Conservation (phyloP, 1,140 invertebrate species). For the Dendroctonus ponderosae region DNA sequence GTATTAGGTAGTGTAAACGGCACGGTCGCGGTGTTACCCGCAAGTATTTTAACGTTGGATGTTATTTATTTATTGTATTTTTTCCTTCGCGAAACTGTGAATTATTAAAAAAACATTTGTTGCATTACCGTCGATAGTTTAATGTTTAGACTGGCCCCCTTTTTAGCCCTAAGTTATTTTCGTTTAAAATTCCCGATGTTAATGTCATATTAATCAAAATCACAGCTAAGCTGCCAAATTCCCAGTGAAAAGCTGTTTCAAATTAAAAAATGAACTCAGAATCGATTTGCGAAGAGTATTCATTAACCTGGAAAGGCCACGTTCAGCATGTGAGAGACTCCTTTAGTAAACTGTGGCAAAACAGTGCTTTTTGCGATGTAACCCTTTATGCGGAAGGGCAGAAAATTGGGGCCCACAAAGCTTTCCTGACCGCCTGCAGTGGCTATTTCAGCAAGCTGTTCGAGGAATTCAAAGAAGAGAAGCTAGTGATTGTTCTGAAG, state of each 20-base stretch:
- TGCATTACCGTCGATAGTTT: constrained; percentile 3
- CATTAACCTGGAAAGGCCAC: constrained; percentile 75
- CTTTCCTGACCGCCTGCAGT: constrained; percentile 81
- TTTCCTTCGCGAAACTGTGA: constrained; percentile 5
- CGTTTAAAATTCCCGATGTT: background rate
- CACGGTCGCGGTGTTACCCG: background rate
- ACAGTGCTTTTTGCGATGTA: constrained; percentile 82
- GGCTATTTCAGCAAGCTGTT: constrained; percentile 81
- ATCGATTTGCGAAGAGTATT: constrained; percentile 3
- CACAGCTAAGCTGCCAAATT: too few species aligned
- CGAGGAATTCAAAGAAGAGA: constrained; percentile 80
- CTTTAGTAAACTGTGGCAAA: constrained; percentile 71
- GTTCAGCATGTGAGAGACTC: constrained; percentile 71
- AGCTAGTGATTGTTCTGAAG: constrained; percentile 82
- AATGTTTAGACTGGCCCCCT: background rate
- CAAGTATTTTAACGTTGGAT: constrained; percentile 7
- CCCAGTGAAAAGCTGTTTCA: background rate
- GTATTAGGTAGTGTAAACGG: background rate
- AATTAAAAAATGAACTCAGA: background rate
- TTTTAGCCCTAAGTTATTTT: background rate
- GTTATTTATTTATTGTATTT: constrained; percentile 16
- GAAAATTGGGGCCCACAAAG: constrained; percentile 79
- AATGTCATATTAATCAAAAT: background rate
- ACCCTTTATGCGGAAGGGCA: constrained; percentile 81
- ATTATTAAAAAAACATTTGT: constrained; percentile 12